phyloP scores from a whole-genome alignment of 1,140 invertebrate species.

The Acarapis woodi region DNA sequence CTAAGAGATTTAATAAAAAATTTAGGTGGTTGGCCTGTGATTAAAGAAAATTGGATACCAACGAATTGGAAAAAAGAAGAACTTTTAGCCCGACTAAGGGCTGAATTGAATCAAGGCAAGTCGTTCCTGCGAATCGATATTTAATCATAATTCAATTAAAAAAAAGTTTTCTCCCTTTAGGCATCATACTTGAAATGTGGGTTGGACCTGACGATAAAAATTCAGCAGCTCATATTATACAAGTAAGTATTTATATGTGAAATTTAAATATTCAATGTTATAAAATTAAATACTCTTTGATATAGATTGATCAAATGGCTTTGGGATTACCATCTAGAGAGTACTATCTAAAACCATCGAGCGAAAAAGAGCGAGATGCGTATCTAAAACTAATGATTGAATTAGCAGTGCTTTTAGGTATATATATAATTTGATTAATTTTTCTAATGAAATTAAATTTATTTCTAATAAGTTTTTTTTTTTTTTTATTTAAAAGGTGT shows the following conservation, averaged over 20 bases:
- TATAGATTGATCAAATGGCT: constrained; percentile 55
- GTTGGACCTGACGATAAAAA: constrained; percentile 64
- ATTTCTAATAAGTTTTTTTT: no score
- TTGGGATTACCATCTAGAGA: constrained; percentile 53
- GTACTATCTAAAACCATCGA: constrained; percentile 34
- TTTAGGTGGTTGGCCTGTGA: constrained; percentile 63
- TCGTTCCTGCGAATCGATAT: no score
- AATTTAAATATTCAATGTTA: not conserved
- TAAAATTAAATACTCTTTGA: not conserved
- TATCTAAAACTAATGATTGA: constrained; percentile 45
- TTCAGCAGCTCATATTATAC: constrained; percentile 53
- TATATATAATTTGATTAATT: no score
- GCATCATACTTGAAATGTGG: constrained; percentile 48
- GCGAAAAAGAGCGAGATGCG: constrained; percentile 25
- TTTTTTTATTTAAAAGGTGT: no score
- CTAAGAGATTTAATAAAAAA: constrained; percentile 33
- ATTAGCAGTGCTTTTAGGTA: constrained; percentile 24
- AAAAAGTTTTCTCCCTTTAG: no score
- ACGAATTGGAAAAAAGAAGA: constrained; percentile 19
- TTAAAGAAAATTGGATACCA: constrained; percentile 35
- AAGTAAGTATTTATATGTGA: constrained; percentile 24
- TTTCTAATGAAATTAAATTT: no score
- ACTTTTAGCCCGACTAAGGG: constrained; percentile 27
- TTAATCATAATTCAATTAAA: no score
- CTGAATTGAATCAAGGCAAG: constrained; percentile 54